These are phyloP conservation scores for Antheraea assamensis DNA, from an alignment of 2,888 invertebrate species.

Conservation along the genomic window DNA sequence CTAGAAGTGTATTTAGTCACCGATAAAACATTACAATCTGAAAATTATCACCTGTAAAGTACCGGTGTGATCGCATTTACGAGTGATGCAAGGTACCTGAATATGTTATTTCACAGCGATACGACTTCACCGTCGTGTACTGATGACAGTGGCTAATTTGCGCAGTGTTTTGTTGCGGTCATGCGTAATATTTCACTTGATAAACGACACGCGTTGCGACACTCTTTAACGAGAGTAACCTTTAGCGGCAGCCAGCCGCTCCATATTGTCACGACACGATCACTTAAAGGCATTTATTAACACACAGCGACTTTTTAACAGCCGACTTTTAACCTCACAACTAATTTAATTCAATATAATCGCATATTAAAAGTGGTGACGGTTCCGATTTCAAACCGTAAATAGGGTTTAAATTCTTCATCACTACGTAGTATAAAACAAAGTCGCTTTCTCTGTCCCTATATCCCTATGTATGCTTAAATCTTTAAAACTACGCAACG, in stretches of 20 bases:
- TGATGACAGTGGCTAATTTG: conserved; percentile 23
- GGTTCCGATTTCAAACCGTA: background rate
- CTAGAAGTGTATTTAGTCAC: background rate
- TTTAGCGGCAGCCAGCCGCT: conserved; percentile 71
- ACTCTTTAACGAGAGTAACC: conserved; percentile 78
- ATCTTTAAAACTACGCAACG: too few relatives aligned
- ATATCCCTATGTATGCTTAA: too few relatives aligned
- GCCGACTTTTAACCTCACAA: background rate
- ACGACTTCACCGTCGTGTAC: conserved; percentile 19
- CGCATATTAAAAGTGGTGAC: background rate
- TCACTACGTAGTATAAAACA: too few relatives aligned
- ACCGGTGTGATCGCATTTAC: background rate
- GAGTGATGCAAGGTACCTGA: conserved; percentile 17
- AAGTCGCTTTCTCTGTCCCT: too few relatives aligned
- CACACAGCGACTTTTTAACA: background rate
- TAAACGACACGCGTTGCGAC: conserved; percentile 62
- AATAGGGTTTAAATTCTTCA: background rate
- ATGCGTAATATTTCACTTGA: conserved; percentile 56
- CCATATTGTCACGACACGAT: conserved; percentile 76
- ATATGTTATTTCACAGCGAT: conserved; percentile 20
- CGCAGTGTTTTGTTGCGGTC: conserved; percentile 27
- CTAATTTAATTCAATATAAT: conserved; percentile 2
- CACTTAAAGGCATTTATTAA: conserved; percentile 45
- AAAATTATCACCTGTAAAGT: background rate
- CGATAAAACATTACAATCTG: background rate